Conservation (phyloP, 2,888 invertebrate genomes). For the Limenitis camilla region DNA sequence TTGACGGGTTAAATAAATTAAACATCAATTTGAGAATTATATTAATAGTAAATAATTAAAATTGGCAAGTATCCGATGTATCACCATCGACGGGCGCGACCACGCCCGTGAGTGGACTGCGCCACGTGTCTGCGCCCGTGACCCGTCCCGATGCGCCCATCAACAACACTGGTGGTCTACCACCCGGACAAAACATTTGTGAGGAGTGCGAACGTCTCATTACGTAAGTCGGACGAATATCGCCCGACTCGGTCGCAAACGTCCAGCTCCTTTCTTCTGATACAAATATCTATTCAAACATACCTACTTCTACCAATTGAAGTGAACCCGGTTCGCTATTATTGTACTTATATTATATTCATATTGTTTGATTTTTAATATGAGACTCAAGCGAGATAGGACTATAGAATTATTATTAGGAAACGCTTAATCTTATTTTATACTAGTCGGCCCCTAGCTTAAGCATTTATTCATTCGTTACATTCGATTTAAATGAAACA, state of each 20-base stretch:
- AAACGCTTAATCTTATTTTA: too few species aligned
- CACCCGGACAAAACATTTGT: constrained; percentile 94
- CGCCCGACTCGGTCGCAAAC: constrained; percentile 79
- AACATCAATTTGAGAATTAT: neutral
- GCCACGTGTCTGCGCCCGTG: constrained; percentile 85
- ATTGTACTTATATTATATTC: too few species aligned
- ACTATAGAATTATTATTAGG: too few species aligned
- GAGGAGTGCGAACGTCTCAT: constrained; percentile 97
- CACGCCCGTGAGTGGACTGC: constrained; percentile 72
- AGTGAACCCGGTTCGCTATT: too few species aligned
- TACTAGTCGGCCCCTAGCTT: too few species aligned
- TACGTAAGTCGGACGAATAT: constrained; percentile 89
- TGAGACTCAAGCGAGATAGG: too few species aligned
- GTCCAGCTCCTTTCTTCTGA: constrained; percentile 26
- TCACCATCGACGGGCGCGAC: constrained; percentile 48
- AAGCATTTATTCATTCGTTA: too few species aligned
- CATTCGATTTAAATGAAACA: too few species aligned
- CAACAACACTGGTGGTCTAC: constrained; percentile 82
- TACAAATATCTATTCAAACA: neutral
- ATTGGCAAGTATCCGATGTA: constrained; percentile 32
- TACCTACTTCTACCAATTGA: neutral
- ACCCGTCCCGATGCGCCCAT: constrained; percentile 75
- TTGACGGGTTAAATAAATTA: neutral
- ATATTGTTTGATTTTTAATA: too few species aligned
- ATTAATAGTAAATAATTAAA: constrained; percentile 1